These are phyloP conservation scores for Phylloscopus trochiloides DNA, from an alignment of 2,113 vertebrate species.

Conservation along the genomic window DNA sequence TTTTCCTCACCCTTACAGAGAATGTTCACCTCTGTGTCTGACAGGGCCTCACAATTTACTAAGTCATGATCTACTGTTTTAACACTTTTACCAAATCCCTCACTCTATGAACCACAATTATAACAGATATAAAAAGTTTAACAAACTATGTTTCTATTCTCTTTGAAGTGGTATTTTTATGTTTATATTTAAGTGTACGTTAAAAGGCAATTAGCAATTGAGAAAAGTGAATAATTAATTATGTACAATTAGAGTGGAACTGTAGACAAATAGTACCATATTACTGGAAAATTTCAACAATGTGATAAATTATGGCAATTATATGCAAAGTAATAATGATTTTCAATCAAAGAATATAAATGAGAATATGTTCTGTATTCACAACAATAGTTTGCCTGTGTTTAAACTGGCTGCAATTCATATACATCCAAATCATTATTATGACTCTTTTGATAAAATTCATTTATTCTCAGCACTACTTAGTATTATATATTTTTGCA, in stretches of 20 bases:
- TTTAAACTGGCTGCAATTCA: conserved; percentile 51
- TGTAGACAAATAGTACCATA: conserved; percentile 64
- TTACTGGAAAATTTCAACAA: conserved; percentile 69
- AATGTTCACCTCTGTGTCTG: not conserved
- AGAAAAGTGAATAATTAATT: conserved; percentile 71
- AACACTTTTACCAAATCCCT: not conserved
- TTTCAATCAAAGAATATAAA: conserved; percentile 75
- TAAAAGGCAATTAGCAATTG: conserved; percentile 69
- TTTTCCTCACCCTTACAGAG: too few species aligned
- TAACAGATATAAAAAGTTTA: conserved; percentile 40
- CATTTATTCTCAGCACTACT: not conserved
- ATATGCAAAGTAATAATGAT: conserved; percentile 70
- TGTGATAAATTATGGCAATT: conserved; percentile 78
- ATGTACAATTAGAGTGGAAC: conserved; percentile 69
- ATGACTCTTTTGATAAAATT: conserved; percentile 50
- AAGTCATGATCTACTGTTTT: not conserved
- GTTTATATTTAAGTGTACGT: conserved; percentile 65
- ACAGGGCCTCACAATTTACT: not conserved
- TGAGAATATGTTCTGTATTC: conserved; percentile 61
- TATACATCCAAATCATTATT: conserved; percentile 43
- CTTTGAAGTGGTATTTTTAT: conserved; percentile 62
- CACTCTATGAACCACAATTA: not conserved
- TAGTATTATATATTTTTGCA: not conserved
- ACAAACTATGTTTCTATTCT: conserved; percentile 51
- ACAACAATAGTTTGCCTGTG: conserved; percentile 39